These are phyloP conservation scores for Petrocephalus sullivani DNA, from an alignment of 2,797 vertebrate species.

Conservation along the genomic window DNA sequence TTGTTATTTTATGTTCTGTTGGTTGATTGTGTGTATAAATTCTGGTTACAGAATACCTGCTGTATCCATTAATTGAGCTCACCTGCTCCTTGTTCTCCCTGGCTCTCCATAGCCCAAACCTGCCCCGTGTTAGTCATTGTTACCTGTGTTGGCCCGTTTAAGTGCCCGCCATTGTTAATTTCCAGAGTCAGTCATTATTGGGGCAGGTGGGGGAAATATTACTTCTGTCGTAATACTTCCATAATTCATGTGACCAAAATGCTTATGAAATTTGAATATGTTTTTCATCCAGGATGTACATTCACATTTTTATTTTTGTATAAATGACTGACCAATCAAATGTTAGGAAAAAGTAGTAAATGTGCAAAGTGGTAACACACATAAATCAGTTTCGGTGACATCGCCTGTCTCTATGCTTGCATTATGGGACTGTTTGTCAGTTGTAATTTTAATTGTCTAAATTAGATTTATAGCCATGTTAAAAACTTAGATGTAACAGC, in stretches of 20 bases:
- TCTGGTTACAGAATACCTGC: too few species aligned
- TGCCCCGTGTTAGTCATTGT: too few species aligned
- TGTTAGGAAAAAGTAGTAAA: not conserved
- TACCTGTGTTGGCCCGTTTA: too few species aligned
- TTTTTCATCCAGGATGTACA: not conserved
- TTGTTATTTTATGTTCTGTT: too few species aligned
- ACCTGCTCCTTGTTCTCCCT: too few species aligned
- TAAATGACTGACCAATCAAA: not conserved
- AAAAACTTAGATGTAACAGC: not conserved
- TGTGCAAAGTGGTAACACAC: not conserved
- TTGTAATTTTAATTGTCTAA: not conserved
- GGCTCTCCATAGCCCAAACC: too few species aligned
- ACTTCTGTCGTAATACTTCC: not conserved
- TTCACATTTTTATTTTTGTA: not conserved
- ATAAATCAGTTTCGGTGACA: not conserved
- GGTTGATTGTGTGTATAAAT: too few species aligned
- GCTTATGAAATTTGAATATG: not conserved
- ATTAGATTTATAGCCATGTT: not conserved
- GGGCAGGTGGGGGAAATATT: not conserved
- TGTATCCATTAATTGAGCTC: too few species aligned
- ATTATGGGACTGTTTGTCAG: not conserved
- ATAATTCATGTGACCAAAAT: not conserved
- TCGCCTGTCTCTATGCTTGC: not conserved
- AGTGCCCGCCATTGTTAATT: too few species aligned
- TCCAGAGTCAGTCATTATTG: too few species aligned